Evolutionary conservation across 1,140 invertebrate genomes (phyloP).

Genomic region (Pseudomyrmex pallidus): DNA sequence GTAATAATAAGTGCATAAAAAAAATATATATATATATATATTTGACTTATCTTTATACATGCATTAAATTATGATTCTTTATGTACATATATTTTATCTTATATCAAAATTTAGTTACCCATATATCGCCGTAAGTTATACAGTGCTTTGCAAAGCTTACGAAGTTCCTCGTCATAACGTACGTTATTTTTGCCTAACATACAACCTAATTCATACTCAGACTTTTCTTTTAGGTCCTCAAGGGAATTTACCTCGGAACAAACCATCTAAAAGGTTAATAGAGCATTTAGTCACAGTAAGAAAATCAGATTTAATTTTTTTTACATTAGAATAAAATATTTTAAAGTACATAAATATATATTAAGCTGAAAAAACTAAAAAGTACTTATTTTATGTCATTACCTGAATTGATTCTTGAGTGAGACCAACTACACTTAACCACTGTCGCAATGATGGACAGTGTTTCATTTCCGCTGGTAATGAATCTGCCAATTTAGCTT

Average conservation of each 20-base stretch:
- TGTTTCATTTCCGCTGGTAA: constrained; percentile 87
- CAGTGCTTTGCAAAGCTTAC: constrained; percentile 92
- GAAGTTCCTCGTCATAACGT: constrained; percentile 91
- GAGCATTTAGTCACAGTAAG: constrained; percentile 5
- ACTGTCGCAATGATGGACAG: constrained; percentile 93
- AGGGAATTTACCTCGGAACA: constrained; percentile 89
- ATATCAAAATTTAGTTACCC: constrained; percentile 85
- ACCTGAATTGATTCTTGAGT: constrained; percentile 90
- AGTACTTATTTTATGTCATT: constrained; percentile 32
- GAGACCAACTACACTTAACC: constrained; percentile 96
- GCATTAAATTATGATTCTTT: too few species aligned
- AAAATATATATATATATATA: background rate
- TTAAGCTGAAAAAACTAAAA: constrained; percentile 9
- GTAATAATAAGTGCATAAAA: constrained; percentile 52
- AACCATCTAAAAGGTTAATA: constrained; percentile 80
- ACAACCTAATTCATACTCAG: constrained; percentile 92
- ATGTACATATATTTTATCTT: background rate
- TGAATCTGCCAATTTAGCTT: constrained; percentile 89
- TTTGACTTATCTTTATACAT: constrained; percentile 1
- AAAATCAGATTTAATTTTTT: background rate
- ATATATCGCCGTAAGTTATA: constrained; percentile 94
- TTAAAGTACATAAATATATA: background rate
- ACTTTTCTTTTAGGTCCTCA: constrained; percentile 92
- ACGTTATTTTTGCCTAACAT: constrained; percentile 89
- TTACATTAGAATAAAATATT: background rate